Evolutionary conservation across 2,888 invertebrate species (phyloP), one percentile per base, ranked within the genome.

Genomic region (Criorhina ranunculi): DNA sequence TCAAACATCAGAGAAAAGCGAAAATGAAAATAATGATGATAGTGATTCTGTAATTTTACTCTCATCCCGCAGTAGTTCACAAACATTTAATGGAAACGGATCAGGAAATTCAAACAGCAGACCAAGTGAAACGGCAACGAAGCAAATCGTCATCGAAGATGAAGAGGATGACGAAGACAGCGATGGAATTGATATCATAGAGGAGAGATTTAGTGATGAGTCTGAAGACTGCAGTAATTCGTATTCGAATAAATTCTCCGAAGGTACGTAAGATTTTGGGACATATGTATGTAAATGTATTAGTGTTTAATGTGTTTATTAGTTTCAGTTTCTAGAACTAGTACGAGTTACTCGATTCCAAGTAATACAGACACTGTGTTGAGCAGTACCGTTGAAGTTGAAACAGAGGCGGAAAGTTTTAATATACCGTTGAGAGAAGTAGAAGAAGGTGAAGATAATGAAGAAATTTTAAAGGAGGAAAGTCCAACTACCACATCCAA

Each of bases 21-120:
- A 37, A 40, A 31, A 46, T 9, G 33, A 57, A 40, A 33, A 55
- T 6, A 29, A 57, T 29, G 81, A 86, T 64, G 86, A 81, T 49
- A 86, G 46, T 5, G 86, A 81, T 12, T 72, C 86, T 29, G 81
- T 86, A 24, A 86, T 86, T 37, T 35, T 83, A n/a, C 78, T 83
- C 9, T 83, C 83, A 11, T 83, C 83, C 2, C 73, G 78, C 11
- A 78, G 83, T 46, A 67, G 53, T 11, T 69, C 78, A n/a, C 46
- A 31, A 1, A n/a, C 6, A 4, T 31, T 5, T 15, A 49, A 35
- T 6, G 78, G 81, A 9, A 59, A 64, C n/a, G 12, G 0, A 15
- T 72, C 57, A 5, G 33, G 44, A 37, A 35, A 55, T 70, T 46
- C 37, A 6, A 64, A 35, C 12, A 51, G 12, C 11, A 11, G 19